These are phyloP conservation scores for Nipponacmea schrenckii DNA, from an alignment of 2,888 invertebrate genomes.

Conservation along the genomic window DNA sequence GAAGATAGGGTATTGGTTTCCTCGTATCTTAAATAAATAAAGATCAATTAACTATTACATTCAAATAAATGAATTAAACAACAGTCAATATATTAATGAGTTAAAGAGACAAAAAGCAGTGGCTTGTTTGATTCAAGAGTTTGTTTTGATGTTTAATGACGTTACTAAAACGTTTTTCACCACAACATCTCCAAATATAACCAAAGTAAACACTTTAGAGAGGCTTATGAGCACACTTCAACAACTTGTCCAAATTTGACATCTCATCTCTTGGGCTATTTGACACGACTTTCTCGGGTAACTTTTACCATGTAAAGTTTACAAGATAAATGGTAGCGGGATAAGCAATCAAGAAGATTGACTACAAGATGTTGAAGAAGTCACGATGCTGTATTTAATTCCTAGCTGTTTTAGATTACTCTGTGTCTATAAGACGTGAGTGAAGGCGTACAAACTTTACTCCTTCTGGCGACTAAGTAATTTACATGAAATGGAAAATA, in stretches of 20 bases:
- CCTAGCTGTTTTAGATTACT: conserved; percentile 23
- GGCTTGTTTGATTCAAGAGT: neutral
- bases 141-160: conserved; percentile 7
- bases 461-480: conserved; percentile 14
- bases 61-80: too few species aligned
- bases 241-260: conserved; percentile 18
- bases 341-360: conserved; percentile 25
- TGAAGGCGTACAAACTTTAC: neutral
- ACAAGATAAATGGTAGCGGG: conserved; percentile 30
- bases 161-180: neutral
- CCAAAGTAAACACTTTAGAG: conserved; percentile 20
- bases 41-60: too few species aligned
- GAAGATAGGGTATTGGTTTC: too few species aligned
- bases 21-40: too few species aligned
- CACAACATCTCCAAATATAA: neutral
- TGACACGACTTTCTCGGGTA: conserved; percentile 26
- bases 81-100: too few species aligned
- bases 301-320: conserved; percentile 24
- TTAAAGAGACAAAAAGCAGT: too few species aligned
- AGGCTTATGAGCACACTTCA: conserved; percentile 28
- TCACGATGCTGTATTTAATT: conserved; percentile 29
- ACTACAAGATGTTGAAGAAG: conserved; percentile 10
- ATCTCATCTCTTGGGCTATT: conserved; percentile 21
- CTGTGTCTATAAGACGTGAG: conserved; percentile 27
- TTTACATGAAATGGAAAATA: conserved; percentile 29